Evolutionary conservation across 2,888 invertebrate genomes (phyloP), one percentile per base, ranked within the genome.

Genomic region (Thera britannica): DNA sequence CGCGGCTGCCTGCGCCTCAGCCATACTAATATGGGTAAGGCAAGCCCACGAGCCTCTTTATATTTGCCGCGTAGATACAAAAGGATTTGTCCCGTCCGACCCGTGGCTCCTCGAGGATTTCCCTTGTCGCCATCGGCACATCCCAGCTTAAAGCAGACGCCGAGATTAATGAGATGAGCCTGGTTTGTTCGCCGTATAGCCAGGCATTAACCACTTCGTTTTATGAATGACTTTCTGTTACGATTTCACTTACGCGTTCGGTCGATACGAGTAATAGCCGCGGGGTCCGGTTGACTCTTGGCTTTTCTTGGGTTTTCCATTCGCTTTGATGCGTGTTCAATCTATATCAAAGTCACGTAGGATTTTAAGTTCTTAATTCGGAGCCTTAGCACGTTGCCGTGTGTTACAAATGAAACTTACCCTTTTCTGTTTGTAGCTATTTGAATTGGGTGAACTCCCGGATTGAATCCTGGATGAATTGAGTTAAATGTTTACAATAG

Each of bases 161-260:
- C 89, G 89, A 88, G 92, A 93, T 93, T 93, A 92, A 91, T 89
- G 88, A 84, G 88, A 87, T 87, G 87, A 85, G 85, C 83, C 83
- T 82, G 75, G 79, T 81, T 81, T 77, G 76, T 72, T 70, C 69
- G 72, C 76, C 75, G 73, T 75, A 74, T 75, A 73, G 75, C 75
- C 72, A 73, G 67, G 71, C 75, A 71, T 78, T 76, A 79, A 77
- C 79, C 81, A 78, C 73, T 80, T 75, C 68, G 67, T 60, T 77
- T 77, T 80, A 77, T 79, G 75, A 83, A 81, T 80, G 76, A 79
- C 75, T 78, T 75, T 74, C 74, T 75, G 75, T 76, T 78, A 68
- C 70, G 70, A 71, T 72, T 74, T 74, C 69, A 73, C 72, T 74
- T 72, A 68, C 56, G 61, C 67, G 58, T 63, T 64, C 49, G 65